Evolutionary conservation across 2,888 invertebrate genomes (phyloP).

Genomic region (Nebria salina): DNA sequence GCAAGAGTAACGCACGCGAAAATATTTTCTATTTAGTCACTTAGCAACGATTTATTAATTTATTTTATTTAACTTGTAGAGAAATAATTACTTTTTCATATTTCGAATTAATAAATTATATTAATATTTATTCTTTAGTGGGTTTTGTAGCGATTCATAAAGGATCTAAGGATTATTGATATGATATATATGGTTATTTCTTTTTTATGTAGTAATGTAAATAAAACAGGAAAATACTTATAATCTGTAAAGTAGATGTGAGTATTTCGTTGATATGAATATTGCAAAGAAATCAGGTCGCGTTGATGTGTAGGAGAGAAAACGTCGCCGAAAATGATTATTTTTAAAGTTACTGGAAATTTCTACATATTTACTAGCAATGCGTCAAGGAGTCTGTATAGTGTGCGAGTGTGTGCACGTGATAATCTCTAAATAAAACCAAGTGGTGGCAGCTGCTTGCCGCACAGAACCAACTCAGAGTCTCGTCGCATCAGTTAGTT

Average conservation of each 20-base stretch:
- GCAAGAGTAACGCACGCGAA: neutral
- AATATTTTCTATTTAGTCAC: no score
- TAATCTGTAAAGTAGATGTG: neutral
- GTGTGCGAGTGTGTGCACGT: constrained; percentile 4
- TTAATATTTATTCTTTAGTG: no score
- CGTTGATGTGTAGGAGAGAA: neutral
- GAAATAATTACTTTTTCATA: no score
- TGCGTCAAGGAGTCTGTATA: neutral
- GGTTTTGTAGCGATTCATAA: no score
- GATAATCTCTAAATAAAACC: constrained; percentile 36
- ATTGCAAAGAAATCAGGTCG: neutral
- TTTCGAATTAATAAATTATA: no score
- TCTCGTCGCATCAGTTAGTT: neutral
- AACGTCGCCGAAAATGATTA: constrained; percentile 6
- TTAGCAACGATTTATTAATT: no score
- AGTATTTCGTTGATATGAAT: neutral
- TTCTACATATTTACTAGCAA: constrained; percentile 19
- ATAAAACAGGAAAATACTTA: no score
- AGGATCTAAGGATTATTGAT: no score
- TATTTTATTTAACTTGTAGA: no score
- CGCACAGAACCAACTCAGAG: neutral
- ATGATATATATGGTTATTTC: no score
- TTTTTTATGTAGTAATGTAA: no score
- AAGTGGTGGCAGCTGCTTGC: neutral
- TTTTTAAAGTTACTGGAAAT: constrained; percentile 31